Evolutionary conservation across 2,113 vertebrate genomes (phyloP).

Genomic region (Prionailurus bengalensis): DNA sequence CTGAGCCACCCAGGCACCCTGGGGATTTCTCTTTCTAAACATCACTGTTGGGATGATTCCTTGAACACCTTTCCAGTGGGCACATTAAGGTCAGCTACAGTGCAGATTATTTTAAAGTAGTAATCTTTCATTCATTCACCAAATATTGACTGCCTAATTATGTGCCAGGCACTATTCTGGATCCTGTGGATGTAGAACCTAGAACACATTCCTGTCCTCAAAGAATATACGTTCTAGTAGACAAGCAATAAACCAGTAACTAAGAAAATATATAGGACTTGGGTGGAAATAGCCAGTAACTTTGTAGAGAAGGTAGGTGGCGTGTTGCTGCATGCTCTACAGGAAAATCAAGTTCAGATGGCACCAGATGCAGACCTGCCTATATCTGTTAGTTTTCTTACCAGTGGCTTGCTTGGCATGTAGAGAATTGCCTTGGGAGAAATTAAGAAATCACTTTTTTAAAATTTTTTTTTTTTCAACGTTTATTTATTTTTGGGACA

Average conservation of each 20-base stretch:
- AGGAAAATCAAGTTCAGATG: constrained; percentile 16
- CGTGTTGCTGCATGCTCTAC: neutral
- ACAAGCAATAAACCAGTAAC: neutral
- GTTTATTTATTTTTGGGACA: too few relatives aligned
- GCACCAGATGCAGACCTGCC: neutral
- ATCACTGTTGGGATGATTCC: neutral
- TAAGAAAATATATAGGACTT: constrained; percentile 20
- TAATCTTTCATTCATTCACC: neutral
- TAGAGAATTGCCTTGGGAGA: constrained; percentile 21
- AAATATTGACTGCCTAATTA: neutral
- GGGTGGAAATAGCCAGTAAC: neutral
- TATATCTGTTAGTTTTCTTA: neutral
- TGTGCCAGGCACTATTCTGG: neutral
- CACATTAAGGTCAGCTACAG: neutral
- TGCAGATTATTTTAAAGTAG: constrained; percentile 13
- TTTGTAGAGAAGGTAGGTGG: neutral
- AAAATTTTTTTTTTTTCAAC: too few relatives aligned
- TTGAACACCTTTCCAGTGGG: neutral
- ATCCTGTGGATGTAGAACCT: neutral
- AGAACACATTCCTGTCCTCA: neutral
- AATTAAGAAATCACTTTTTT: neutral
- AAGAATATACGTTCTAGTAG: neutral
- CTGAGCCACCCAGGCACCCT: neutral
- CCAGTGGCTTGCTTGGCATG: neutral
- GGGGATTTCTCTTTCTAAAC: neutral